Base-by-base conservation (phyloP, 2,113 vertebrate genomes). In the Sturnira hondurensis region DNA sequence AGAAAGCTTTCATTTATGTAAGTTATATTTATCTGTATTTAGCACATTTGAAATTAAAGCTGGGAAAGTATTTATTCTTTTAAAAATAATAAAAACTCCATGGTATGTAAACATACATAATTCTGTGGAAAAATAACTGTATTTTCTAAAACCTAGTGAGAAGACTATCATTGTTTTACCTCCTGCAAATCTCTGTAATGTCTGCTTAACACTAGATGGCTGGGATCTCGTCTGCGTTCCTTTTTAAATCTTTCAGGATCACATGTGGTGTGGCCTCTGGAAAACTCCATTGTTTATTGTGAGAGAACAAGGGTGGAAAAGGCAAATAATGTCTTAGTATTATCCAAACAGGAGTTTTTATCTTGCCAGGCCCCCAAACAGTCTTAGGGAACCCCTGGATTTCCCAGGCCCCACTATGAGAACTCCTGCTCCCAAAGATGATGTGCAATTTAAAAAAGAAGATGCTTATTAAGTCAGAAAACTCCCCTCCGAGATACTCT, bases 151-250 rank as follows among this genome's bases (percentile, higher is more conserved):
- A 45, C 12, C 67, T 19, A n/a, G 17, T 89, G 45, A 84, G 52
- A 67, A 84, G 9, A 82, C n/a, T 76, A 15, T 12, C 13, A 14
- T 28, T 68, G 47, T 88, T 89, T 82, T 67, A 77, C 28, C 65
- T 74, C 81, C 91, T 73, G 38, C 43, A 86, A 45, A 80, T 84
- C 63, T 94, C 81, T 84, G 91, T 67, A 80, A 50, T 82, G 89
- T 36, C 73, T 74, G 41, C 45, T 91, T 78, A 31, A 15, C 19
- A 7, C 13, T 19, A 61, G 33, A 50, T 3, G 26, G 9, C 63
- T 36, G 14, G 47, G 36, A 26, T 84, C 22, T 61, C 11, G 0
- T 77, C 14, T 76, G 58, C 68, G 26, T 56, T 86, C 78, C 78
- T 86, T 24, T 47, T 54, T 36, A 41, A 45, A 13, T 83, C 86